Base-by-base conservation (phyloP, 2,888 invertebrate genomes). In the Calameuta idolon region DNA sequence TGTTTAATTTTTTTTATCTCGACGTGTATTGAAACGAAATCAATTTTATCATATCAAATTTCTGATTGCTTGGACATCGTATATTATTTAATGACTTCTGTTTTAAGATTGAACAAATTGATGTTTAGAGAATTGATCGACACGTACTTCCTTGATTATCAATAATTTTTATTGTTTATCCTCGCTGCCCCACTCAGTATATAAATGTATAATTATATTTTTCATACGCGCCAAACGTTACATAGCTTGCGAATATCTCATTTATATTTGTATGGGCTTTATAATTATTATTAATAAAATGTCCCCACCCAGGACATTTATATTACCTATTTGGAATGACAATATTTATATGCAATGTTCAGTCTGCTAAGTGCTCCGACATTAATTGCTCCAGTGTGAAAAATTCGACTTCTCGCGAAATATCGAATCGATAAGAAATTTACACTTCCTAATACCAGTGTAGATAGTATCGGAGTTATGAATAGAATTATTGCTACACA, bases 261-360 rank as follows among this genome's bases (percentile, higher is more conserved):
- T 88, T 88, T 89, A 88, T 89, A 89, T 89, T 89, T 89, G 84
- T 89, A 89, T 86, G 85, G 83, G 85, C 86, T 89, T 88, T 88
- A 84, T 85, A 87, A 79, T 79, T 77, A 40, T 40, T 35, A 40
- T 34, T 77, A 74, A 77, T 76, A 74, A n/a, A 71, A 71, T 55
- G 55, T 23, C 23, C 55, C 9, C 2, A 23, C 55, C 9, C 55
- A 23, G 23, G 23, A 55, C 55, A 55, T 55, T 55, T 23, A 23
- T 55, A 55, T 55, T 55, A 55, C 2, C 55, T 55, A 55, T 55
- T 55, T 15, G 55, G 55, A 55, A 55, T 55, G 55, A 55, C 55
- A 55, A 55, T 55, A 55, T 55, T 55, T 55, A 55, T 55, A 5
- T 55, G 55, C 55, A 55, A 55, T 55, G 23, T 55, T 55, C 55